Conservation (phyloP, 2,797 vertebrate genomes). For the Corythornis leucogaster region DNA sequence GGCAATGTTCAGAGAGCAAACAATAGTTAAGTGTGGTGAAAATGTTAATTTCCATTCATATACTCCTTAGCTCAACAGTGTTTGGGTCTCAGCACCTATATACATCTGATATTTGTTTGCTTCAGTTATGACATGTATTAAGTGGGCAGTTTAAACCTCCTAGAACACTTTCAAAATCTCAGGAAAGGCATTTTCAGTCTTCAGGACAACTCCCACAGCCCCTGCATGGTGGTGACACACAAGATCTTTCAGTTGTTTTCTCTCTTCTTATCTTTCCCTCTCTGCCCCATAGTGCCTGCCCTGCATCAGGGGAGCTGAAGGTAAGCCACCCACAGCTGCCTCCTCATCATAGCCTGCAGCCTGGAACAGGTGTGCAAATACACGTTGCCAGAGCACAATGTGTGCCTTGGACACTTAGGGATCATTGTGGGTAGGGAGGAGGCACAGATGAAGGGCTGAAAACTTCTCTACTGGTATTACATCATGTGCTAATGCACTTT, state of each 20-base stretch:
- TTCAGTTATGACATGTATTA: not conserved
- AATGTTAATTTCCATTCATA: not conserved
- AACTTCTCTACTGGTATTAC: not conserved
- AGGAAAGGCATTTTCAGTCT: not conserved
- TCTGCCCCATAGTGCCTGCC: fast-evolving
- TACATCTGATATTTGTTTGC: not conserved
- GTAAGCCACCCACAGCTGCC: not conserved
- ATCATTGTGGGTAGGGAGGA: not conserved
- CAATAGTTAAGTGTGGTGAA: not conserved
- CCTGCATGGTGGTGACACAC: fast-evolving
- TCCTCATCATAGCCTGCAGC: fast-evolving
- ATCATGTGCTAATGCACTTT: not conserved
- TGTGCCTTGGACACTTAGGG: not conserved
- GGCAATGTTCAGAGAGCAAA: not conserved
- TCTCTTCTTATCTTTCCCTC: not conserved
- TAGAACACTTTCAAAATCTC: not conserved
- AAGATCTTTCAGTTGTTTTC: not conserved
- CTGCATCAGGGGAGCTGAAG: fast-evolving
- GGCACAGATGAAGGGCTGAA: not conserved
- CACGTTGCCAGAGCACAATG: not conserved
- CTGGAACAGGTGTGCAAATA: not conserved
- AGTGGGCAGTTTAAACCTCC: not conserved
- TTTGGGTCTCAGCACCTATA: not conserved
- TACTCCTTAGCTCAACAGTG: not conserved
- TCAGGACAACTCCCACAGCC: not conserved